Percentiles rank a stretch among this genome's conserved stretches.
These are phyloP conservation scores for Lamprotornis superbus DNA, from an alignment of 2,113 vertebrate species.

Conservation along the genomic window DNA sequence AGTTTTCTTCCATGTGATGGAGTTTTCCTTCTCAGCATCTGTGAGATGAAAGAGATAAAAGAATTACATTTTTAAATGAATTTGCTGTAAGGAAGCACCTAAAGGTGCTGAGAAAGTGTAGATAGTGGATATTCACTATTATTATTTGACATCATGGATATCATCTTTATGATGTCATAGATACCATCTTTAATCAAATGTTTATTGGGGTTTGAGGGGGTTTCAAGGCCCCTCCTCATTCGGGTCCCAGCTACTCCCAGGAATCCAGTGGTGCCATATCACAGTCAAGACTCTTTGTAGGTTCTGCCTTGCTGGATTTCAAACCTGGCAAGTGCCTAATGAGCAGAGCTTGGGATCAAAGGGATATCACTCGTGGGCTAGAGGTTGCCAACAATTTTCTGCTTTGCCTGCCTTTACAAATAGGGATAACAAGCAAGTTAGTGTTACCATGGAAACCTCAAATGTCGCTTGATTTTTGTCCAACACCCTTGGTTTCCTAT, in stretches of 20 bases:
- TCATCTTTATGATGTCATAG: neutral
- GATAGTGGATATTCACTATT: neutral
- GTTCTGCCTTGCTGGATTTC: neutral
- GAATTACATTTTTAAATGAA: neutral
- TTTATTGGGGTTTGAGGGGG: fast-evolving
- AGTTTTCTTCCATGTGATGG: neutral
- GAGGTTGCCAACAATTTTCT: neutral
- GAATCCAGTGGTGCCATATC: fast-evolving
- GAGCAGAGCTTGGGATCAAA: neutral
- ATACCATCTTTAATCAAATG: neutral
- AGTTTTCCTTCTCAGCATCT: neutral
- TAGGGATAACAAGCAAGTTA: neutral
- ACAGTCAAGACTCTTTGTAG: neutral
- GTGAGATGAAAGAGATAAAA: neutral
- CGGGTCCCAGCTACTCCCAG: neutral
- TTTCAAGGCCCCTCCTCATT: neutral
- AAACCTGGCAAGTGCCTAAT: neutral
- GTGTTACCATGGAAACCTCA: neutral
- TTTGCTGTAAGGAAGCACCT: neutral
- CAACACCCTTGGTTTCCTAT: neutral
- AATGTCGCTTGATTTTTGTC: neutral
- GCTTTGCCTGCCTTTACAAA: neutral
- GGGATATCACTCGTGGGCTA: fast-evolving
- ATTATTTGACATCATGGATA: neutral
- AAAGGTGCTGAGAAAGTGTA: neutral